Percentiles rank a stretch among this genome's conserved stretches.
Evolutionary conservation across 2,888 invertebrate genomes (phyloP).

Genomic region (Tipula helvola): DNA sequence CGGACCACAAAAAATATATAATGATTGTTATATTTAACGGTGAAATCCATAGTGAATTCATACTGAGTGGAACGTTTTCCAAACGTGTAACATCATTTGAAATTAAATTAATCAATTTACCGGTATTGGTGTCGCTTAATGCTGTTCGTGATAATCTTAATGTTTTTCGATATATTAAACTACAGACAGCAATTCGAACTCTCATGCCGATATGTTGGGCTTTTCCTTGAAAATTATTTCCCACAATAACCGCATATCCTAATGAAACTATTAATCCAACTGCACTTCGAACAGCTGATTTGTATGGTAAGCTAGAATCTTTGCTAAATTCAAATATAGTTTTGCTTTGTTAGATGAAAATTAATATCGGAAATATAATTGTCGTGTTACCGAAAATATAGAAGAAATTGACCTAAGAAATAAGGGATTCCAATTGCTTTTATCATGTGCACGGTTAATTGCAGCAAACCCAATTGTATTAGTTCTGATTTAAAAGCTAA

Average conservation of each 20-base stretch:
- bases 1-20: slow-evolving; percentile 52
- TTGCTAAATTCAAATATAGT: background rate
- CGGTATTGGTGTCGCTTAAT: slow-evolving; percentile 69
- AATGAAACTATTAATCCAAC: background rate
- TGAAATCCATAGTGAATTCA: slow-evolving; percentile 74
- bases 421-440: slow-evolving; percentile 13
- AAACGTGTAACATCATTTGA: slow-evolving; percentile 82
- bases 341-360: background rate
- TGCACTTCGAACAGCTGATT: background rate
- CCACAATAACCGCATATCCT: background rate
- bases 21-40: slow-evolving; percentile 53
- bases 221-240: background rate
- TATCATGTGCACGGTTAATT: background rate
- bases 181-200: slow-evolving; percentile 67
- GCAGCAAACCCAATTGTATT: slow-evolving; percentile 14
- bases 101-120: slow-evolving; percentile 76
- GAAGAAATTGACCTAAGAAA: slow-evolving; percentile 18
- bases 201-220: slow-evolving; percentile 58
- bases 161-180: slow-evolving; percentile 78
- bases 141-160: slow-evolving; percentile 47
- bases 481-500: slow-evolving; percentile 19
- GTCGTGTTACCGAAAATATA: slow-evolving; percentile 17
- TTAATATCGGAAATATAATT: background rate
- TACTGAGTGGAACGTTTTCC: slow-evolving; percentile 57
- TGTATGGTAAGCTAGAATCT: background rate